A percentile compares a stretch with the other conserved stretches of the same genome.
Evolutionary conservation across 2,113 vertebrate genomes (phyloP).

Genomic region (Fregata magnificens): DNA sequence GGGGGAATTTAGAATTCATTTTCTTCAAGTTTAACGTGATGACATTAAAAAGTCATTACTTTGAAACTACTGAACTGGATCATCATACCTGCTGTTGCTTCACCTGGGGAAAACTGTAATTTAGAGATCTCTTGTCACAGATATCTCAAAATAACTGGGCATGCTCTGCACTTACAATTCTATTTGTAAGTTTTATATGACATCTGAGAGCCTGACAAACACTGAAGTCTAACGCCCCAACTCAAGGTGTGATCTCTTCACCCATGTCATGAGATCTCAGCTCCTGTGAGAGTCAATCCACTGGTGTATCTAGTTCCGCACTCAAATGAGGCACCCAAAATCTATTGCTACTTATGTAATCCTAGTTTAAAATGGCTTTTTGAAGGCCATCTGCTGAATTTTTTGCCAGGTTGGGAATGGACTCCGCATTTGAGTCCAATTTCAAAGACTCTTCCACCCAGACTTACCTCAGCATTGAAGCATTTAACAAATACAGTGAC

Average conservation of each 20-base stretch:
- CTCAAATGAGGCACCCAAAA: neutral
- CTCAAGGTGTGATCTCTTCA: neutral
- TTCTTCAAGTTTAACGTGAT: neutral
- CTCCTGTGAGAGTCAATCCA: neutral
- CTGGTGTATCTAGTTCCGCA: neutral
- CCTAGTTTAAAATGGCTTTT: neutral
- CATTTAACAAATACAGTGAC: neutral
- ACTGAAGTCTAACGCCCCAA: neutral
- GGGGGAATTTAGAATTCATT: neutral
- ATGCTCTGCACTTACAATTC: neutral
- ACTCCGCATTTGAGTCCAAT: neutral
- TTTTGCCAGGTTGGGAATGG: neutral
- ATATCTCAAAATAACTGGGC: neutral
- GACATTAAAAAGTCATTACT: neutral
- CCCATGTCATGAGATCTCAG: neutral
- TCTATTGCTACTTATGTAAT: neutral
- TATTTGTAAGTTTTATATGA: neutral
- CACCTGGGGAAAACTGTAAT: neutral
- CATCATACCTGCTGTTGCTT: neutral
- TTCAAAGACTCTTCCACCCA: neutral
- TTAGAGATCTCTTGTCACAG: neutral
- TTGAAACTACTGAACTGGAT: neutral
- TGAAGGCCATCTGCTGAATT: neutral
- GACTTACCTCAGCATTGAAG: neutral
- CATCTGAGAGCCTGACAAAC: neutral